Evolutionary conservation across 2,888 invertebrate genomes (phyloP).

Genomic region (Allophyes oxyacanthae): DNA sequence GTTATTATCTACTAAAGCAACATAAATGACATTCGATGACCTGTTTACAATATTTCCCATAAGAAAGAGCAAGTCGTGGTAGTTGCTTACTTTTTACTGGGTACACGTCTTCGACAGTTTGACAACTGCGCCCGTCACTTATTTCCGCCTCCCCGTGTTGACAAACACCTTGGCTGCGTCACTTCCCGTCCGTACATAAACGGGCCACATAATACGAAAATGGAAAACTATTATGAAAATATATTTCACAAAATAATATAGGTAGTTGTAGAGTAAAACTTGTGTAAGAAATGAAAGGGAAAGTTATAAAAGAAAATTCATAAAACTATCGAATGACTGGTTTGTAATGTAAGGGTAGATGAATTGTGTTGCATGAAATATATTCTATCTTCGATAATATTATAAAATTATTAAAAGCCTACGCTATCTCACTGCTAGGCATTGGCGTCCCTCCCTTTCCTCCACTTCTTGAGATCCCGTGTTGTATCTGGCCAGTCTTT

Average conservation of each 20-base stretch:
- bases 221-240: slow-evolving; percentile 31
- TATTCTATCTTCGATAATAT: too few relatives aligned
- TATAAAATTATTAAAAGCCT: too few relatives aligned
- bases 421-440: too few relatives aligned
- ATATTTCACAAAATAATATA: slow-evolving; percentile 19
- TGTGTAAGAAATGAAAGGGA: slow-evolving; percentile 26
- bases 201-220: slow-evolving; percentile 16
- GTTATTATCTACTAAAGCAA: too few relatives aligned
- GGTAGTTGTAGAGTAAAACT: slow-evolving; percentile 9
- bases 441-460: too few relatives aligned
- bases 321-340: slow-evolving; percentile 7
- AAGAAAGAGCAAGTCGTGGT: slow-evolving; percentile 21
- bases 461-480: too few relatives aligned
- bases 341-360: neutral
- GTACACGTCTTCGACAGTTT: slow-evolving; percentile 50
- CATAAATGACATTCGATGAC: too few relatives aligned
- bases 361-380: neutral
- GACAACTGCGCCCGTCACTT: slow-evolving; percentile 42
- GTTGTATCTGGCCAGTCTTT: too few relatives aligned
- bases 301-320: slow-evolving; percentile 22
- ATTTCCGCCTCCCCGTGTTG: slow-evolving; percentile 34
- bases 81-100: slow-evolving; percentile 45
- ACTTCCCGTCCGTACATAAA: slow-evolving; percentile 12
- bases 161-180: slow-evolving; percentile 43
- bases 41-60: neutral